These are phyloP conservation scores for Pluvialis apricaria DNA, from an alignment of 2,113 vertebrate species.

Conservation along the genomic window DNA sequence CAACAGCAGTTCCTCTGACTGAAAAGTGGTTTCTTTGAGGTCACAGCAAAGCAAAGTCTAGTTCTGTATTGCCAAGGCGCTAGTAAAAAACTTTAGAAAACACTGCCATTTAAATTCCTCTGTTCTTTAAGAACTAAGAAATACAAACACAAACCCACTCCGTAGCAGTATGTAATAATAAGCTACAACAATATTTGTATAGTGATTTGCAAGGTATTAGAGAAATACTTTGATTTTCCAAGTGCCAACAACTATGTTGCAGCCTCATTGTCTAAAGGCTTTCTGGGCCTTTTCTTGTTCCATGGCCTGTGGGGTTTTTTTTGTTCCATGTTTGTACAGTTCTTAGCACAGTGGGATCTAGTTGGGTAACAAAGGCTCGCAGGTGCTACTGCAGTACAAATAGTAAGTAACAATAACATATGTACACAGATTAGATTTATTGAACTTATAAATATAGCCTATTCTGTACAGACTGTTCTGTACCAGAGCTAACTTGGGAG, in stretches of 20 bases:
- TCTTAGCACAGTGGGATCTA: neutral
- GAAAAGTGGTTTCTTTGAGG: neutral
- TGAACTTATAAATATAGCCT: conserved; percentile 24
- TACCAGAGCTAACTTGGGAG: neutral
- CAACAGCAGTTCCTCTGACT: neutral
- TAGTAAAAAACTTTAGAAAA: neutral
- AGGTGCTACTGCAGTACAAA: conserved; percentile 17
- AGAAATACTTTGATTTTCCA: neutral
- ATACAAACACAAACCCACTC: neutral
- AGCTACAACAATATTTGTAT: neutral
- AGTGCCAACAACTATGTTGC: neutral
- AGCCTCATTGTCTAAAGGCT: neutral
- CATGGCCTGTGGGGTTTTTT: neutral
- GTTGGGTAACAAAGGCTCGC: neutral
- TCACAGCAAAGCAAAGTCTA: neutral
- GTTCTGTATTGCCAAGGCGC: neutral
- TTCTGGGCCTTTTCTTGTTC: neutral
- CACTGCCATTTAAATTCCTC: neutral
- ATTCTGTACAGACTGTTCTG: neutral
- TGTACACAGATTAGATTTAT: neutral
- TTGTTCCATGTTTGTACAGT: neutral
- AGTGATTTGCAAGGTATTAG: neutral
- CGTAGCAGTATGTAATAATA: neutral
- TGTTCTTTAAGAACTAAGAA: neutral
- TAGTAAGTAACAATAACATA: neutral